Percentiles rank a stretch among this genome's conserved stretches.
Conservation (phyloP, 2,113 vertebrate species). For the Lates calcarifer region DNA sequence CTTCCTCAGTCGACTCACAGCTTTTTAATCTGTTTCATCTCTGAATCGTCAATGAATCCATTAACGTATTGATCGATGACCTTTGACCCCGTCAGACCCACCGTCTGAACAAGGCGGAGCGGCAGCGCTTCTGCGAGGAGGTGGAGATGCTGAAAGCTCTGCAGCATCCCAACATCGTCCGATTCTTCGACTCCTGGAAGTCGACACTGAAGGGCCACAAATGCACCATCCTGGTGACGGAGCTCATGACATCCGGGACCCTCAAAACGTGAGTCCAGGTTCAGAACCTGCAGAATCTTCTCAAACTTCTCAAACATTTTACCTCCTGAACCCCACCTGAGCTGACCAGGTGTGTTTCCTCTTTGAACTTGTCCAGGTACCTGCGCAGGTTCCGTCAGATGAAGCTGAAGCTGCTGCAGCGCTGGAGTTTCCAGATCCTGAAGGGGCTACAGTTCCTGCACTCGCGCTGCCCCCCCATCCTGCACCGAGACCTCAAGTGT, state of each 20-base stretch:
- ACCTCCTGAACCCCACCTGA: neutral
- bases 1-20: neutral
- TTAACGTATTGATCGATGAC: neutral
- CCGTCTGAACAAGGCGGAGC: slow-evolving; percentile 88
- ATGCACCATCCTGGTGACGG: slow-evolving; percentile 94
- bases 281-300: neutral
- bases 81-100: slow-evolving; percentile 82
- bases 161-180: slow-evolving; percentile 97
- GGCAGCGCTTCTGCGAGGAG: slow-evolving; percentile 93
- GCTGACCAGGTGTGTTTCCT: neutral
- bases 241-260: slow-evolving; percentile 97
- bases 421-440: slow-evolving; percentile 93
- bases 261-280: slow-evolving; percentile 92
- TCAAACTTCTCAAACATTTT: rapidly evolving
- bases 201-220: slow-evolving; percentile 88
- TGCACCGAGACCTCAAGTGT: slow-evolving; percentile 94
- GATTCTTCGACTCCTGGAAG: slow-evolving; percentile 98
- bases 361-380: slow-evolving; percentile 80
- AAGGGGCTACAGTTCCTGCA: slow-evolving; percentile 94
- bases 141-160: slow-evolving; percentile 96
- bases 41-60: neutral
- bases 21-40: neutral
- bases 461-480: slow-evolving; percentile 90
- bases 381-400: slow-evolving; percentile 92
- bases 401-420: slow-evolving; percentile 93